phyloP scores from a whole-genome alignment of 2,113 vertebrate genomes.

The Pavo muticus region DNA sequence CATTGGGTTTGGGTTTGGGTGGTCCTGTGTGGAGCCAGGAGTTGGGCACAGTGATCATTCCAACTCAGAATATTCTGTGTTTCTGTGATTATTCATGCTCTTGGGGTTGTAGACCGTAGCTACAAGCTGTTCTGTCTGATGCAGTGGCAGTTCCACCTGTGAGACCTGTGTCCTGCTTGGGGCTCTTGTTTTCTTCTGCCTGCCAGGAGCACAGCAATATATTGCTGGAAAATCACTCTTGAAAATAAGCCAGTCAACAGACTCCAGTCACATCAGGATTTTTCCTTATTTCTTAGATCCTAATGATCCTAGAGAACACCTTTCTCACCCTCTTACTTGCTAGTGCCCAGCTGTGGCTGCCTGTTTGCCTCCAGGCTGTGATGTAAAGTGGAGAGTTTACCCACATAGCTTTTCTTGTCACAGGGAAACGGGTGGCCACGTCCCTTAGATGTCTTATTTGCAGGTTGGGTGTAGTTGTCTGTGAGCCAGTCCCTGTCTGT shows the following conservation, averaged over 20 bases:
- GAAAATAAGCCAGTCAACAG: rapidly evolving
- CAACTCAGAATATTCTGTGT: too few relatives aligned
- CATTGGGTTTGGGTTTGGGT: too few relatives aligned
- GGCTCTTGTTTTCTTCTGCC: neutral
- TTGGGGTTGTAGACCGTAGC: rapidly evolving
- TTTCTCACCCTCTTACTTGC: neutral
- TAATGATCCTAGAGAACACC: neutral
- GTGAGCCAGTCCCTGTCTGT: neutral
- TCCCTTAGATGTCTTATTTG: neutral
- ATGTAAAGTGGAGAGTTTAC: neutral
- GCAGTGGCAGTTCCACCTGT: neutral
- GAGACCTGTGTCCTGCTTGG: rapidly evolving
- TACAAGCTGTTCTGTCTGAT: neutral
- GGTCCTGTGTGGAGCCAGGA: too few relatives aligned
- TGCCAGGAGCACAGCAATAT: neutral
- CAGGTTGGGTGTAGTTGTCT: neutral
- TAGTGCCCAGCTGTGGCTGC: neutral
- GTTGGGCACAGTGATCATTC: too few relatives aligned
- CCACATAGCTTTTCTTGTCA: too few relatives aligned
- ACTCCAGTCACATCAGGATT: rapidly evolving
- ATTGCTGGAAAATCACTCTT: neutral
- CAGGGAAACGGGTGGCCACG: neutral
- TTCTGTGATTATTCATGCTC: neutral
- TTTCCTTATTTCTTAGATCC: neutral
- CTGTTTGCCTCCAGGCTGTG: neutral